Base-by-base conservation (phyloP, 92 coral and sea anemone genomes). In the Umimayanthus kanabou region DNA sequence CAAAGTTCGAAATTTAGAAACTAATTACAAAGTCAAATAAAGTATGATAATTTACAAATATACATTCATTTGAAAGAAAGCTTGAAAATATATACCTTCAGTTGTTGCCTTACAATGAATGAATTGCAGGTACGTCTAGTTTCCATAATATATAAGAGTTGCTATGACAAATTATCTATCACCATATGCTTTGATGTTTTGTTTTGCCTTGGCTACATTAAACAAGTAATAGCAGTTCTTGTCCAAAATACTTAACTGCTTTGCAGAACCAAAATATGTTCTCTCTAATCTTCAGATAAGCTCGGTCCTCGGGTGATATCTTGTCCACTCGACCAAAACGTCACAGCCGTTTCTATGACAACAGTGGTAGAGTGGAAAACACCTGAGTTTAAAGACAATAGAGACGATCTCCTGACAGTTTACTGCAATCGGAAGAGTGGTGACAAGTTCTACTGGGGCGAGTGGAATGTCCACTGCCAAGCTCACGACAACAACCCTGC, bases 351-450 rank as follows among this genome's bases (percentile, higher is more conserved):
- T 18, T 16, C 64, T 4, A 43, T 73, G 91, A 29, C 84, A 4
- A 74, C 76, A 58, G 6, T 22, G 22, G 91, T 88, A 9, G 20
- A 39, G 8, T 88, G 91, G 91, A 88, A 26, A 53, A 42, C 40
- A 18, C 91, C 91, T 8, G 77, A 70, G 73, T 88, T 88, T 25
- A 80, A 33, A 13, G 91, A 88, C 57, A 88, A 88, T 76, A 81
- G 91, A 76, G 66, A 40, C 37, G 77, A 45, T 11, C 76, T 13
- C 49, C 29, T 82, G 39, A 39, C 10, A 2, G 67, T 85, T 64
- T 33, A 55, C 47, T 88, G 91, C 58, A 88, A 82, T 88, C 88
- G 91, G 14, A 71, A 82, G 37, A 72, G 88, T 28, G 91, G 91
- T 26, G 71, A 42, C 45, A 14, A 9, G 30, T 88, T 88, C 47